Conservation (phyloP, 2,113 vertebrate genomes). For the Formicarius rufipectus region DNA sequence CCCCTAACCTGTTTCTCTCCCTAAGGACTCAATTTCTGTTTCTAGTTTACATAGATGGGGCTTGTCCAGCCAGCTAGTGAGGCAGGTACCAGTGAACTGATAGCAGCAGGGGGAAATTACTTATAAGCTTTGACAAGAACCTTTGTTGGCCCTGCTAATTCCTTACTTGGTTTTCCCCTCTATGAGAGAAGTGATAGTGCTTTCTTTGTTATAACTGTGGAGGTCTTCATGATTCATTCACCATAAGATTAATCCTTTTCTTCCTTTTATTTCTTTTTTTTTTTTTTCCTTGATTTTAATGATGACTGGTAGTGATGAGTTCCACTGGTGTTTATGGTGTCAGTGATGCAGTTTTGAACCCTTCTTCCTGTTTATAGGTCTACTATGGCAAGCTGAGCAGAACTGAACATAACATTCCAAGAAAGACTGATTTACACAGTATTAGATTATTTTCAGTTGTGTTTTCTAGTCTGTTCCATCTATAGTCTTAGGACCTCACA, state of each 20-base stretch:
- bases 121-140: background rate
- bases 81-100: background rate
- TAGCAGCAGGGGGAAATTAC: background rate
- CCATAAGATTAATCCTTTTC: background rate
- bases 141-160: background rate
- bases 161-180: background rate
- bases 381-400: background rate
- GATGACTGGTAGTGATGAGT: background rate
- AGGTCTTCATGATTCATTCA: background rate
- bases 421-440: conserved; percentile 10
- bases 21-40: fast-evolving
- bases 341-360: conserved; percentile 19
- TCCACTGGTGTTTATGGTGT: background rate
- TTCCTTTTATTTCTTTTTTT: background rate
- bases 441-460: conserved; percentile 1
- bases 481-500: background rate
- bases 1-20: background rate
- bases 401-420: background rate
- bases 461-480: background rate
- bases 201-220: background rate
- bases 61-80: background rate
- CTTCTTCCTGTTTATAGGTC: conserved; percentile 38
- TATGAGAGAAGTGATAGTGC: background rate
- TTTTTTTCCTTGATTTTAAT: background rate
- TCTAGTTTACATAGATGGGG: background rate